These are phyloP conservation scores for Aphaenogaster floridana DNA, from an alignment of 1,140 invertebrate species.

Conservation along the genomic window DNA sequence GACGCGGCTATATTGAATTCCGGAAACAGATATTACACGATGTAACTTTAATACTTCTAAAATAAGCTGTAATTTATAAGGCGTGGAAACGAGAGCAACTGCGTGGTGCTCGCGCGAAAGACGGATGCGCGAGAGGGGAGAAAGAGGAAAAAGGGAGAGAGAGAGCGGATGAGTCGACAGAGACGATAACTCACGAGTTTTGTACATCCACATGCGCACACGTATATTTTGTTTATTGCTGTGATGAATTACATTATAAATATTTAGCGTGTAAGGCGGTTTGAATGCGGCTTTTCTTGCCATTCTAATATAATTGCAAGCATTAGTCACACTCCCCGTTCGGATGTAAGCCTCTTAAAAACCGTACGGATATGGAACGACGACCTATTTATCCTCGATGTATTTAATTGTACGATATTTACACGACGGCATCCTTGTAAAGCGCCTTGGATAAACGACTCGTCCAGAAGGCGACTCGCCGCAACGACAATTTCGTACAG, in stretches of 20 bases:
- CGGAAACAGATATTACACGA: constrained; percentile 74
- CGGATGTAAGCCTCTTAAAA: constrained; percentile 44
- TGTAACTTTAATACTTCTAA: constrained; percentile 71
- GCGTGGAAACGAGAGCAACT: constrained; percentile 26
- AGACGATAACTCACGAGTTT: constrained; percentile 39
- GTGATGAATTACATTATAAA: constrained; percentile 85
- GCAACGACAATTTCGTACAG: constrained; percentile 56
- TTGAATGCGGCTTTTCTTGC: constrained; percentile 85
- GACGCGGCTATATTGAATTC: constrained; percentile 68
- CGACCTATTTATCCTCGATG: constrained; percentile 63
- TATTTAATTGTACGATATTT: constrained; percentile 64
- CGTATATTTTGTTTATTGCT: constrained; percentile 87
- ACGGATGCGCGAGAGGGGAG: neutral
- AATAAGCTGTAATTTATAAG: constrained; percentile 59
- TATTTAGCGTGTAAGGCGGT: constrained; percentile 82
- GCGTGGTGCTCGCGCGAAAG: constrained; percentile 18
- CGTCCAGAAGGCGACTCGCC: constrained; percentile 53
- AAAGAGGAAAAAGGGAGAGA: neutral
- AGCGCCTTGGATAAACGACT: constrained; percentile 61
- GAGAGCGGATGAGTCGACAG: neutral
- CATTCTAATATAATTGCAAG: constrained; percentile 74
- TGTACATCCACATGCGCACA: constrained; percentile 70
- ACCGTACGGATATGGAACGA: constrained; percentile 43
- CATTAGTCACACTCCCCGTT: constrained; percentile 43
- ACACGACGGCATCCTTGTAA: constrained; percentile 53